Evolutionary conservation across 2,113 vertebrate genomes (phyloP), one percentile per base, ranked within the genome.

Genomic region (Gobio gobio): DNA sequence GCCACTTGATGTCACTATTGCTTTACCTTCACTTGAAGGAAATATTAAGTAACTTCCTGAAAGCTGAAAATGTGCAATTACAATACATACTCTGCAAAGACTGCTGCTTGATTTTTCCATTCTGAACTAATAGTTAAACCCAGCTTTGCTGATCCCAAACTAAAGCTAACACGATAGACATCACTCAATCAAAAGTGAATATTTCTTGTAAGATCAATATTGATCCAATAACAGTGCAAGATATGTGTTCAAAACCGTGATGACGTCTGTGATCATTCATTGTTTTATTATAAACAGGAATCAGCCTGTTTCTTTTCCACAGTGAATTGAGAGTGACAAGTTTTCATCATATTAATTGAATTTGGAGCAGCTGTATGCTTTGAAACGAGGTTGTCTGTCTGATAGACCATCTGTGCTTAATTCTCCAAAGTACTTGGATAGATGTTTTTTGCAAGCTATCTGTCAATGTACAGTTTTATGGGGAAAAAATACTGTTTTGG

Each of bases 1-100:
- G 4, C 83, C 83, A 68, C 83, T 68, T 24, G 84, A 80, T 70
- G 86, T 79, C 86, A 74, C 64, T 84, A 16, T 87, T 80, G 68
- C 82, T 63, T 74, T 36, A 79, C 24, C 56, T 73, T 79, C 26
- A 84, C 26, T 13, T n/a, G 24, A 18, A 59, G 29, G 20, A 43
- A 51, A 36, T 3, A n/a, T 56, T 6, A 5, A 10, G 59, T 10
- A 40, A 75, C 49, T 58, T 43, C 8, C 24, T n/a, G 4, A 70
- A 36, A 70, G 20, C 4, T 22, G 18, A 47, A 18, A 16, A n/a
- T 70, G 20, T 66, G 13, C 49, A 43, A 18, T 56, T 56, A n/a
- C 29, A 36, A 3, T 24, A 40, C 5, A 73, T 24, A 45, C 61
- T 4, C 4, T 68, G 33, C 33, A 36, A 68, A 68, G 29, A 68